phyloP scores from a whole-genome alignment of 2,888 invertebrate species.

The Prosopocoilus inquinatus region DNA sequence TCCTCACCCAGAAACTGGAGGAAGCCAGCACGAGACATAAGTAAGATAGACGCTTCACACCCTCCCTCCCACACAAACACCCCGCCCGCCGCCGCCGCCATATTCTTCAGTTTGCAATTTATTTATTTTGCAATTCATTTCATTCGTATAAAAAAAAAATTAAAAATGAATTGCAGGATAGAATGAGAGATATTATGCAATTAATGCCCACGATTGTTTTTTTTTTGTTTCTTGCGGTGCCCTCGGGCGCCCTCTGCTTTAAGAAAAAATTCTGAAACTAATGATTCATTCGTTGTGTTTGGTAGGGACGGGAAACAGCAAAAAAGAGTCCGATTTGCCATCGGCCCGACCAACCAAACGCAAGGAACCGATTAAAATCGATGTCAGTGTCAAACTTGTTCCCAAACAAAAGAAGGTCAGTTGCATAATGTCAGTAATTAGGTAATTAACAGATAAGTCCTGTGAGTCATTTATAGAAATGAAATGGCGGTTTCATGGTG shows the following conservation, averaged over 20 bases:
- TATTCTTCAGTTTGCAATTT: too few species aligned
- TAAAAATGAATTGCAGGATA: too few species aligned
- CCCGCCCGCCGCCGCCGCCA: neutral
- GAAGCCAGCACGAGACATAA: conserved; percentile 85
- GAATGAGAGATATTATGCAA: neutral
- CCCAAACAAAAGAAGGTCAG: conserved; percentile 58
- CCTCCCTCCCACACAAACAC: neutral
- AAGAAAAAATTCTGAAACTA: neutral
- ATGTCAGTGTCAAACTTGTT: conserved; percentile 73
- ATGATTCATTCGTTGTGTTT: conserved; percentile 45
- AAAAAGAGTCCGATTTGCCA: conserved; percentile 52
- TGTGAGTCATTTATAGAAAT: too few species aligned
- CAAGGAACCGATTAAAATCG: conserved; percentile 74
- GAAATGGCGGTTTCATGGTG: too few species aligned
- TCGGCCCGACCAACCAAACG: conserved; percentile 51
- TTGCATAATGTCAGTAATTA: conserved; percentile 25
- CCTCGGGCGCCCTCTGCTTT: neutral
- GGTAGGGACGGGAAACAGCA: conserved; percentile 48
- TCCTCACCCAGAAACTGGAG: conserved; percentile 86
- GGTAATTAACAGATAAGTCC: too few species aligned
- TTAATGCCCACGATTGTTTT: neutral
- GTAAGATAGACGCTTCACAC: conserved; percentile 57
- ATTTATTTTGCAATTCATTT: too few species aligned
- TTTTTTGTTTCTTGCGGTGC: neutral
- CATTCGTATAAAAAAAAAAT: too few species aligned